Conservation (phyloP, 2,797 vertebrate genomes). For the Poeciliopsis presidionis region DNA sequence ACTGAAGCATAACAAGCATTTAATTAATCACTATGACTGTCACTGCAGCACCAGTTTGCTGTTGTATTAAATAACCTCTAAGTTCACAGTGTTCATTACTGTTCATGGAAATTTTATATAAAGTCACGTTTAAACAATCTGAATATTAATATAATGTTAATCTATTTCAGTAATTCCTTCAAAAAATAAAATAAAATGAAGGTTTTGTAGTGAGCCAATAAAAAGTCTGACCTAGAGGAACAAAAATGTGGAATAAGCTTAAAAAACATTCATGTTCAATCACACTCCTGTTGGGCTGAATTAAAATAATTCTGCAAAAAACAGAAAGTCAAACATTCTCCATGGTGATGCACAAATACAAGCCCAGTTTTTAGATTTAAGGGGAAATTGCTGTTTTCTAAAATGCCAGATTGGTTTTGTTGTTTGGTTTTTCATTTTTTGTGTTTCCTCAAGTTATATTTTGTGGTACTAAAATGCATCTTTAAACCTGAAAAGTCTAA, state of each 20-base stretch:
- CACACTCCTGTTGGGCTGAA: background rate
- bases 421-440: background rate
- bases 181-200: background rate
- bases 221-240: background rate
- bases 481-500: background rate
- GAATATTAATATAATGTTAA: background rate
- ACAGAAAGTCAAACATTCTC: background rate
- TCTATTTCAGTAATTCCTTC: background rate
- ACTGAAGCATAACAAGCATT: conserved; percentile 1
- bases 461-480: background rate
- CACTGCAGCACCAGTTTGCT: background rate
- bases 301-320: background rate
- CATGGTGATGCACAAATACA: background rate
- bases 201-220: background rate
- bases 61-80: background rate
- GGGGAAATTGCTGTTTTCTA: background rate
- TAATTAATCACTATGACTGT: background rate
- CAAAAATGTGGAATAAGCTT: background rate
- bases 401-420: background rate
- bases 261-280: background rate
- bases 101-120: background rate
- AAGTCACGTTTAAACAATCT: background rate
- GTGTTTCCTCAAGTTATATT: background rate
- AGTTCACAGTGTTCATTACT: background rate
- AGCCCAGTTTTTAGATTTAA: background rate